phyloP scores from a whole-genome alignment of 1,140 invertebrate species.

The Venturia canescens region DNA sequence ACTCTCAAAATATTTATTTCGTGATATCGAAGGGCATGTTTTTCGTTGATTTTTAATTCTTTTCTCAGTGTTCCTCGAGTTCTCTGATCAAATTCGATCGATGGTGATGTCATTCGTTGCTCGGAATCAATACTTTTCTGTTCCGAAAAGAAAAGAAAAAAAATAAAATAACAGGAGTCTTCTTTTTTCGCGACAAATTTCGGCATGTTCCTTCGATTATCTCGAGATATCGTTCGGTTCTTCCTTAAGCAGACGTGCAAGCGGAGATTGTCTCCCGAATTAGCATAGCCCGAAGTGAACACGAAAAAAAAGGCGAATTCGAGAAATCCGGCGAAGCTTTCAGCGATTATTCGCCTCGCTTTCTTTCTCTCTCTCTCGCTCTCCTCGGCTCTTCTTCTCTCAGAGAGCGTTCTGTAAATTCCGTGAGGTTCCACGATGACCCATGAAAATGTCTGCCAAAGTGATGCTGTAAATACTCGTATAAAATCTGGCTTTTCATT shows the following conservation, averaged over 20 bases:
- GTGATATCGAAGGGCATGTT: too few species aligned
- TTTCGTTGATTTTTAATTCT: too few species aligned
- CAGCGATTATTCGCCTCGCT: neutral
- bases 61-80: too few species aligned
- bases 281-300: slow-evolving; percentile 22
- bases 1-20: too few species aligned
- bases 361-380: neutral
- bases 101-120: too few species aligned
- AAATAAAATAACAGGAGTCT: too few species aligned
- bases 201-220: slow-evolving; percentile 3
- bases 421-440: slow-evolving; percentile 2
- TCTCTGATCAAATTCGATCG: too few species aligned
- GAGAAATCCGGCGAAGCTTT: slow-evolving; percentile 9
- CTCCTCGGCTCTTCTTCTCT: neutral
- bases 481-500: slow-evolving; percentile 62
- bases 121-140: too few species aligned
- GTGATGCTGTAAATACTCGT: slow-evolving; percentile 64
- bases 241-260: neutral
- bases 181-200: too few species aligned
- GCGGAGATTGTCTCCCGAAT: slow-evolving; percentile 25
- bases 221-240: slow-evolving; percentile 13
- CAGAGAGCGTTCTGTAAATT: slow-evolving; percentile 27
- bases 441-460: slow-evolving; percentile 30
- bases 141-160: too few species aligned
- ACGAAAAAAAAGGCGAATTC: neutral